Evolutionary conservation across 1,140 invertebrate genomes (phyloP), one percentile per base, ranked within the genome.

Genomic region (Eubasilissa regina): DNA sequence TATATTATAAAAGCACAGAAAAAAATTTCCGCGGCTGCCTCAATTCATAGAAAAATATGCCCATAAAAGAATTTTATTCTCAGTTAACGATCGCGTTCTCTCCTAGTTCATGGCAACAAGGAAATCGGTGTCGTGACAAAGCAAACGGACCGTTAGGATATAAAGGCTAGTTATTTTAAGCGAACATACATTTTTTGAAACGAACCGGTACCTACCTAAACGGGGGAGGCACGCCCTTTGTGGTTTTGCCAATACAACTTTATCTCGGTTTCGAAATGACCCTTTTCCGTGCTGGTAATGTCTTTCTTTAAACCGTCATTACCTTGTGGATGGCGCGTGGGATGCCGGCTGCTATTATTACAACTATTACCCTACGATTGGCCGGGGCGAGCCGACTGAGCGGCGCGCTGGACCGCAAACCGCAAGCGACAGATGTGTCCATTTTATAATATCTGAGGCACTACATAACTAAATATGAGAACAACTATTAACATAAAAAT

Each of bases 111-210:
- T 12, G 47, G 66, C 17, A 15, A 47, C 44, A 15, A 70, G 66
- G 48, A 70, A 70, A 70, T 70, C 66, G 66, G 45, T 70, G 9
- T 70, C 66, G 66, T 70, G 66, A 70, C 66, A 70, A 70, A 51
- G 66, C 66, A 70, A 70, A 48, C 66, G 66, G 66, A 70, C 66
- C 66, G 48, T 70, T 70, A 70, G 66, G 44, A 70, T 10, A 70
- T 44, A 70, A 64, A 48, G 44, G 66, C 45, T 48, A 21, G 43
- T 70, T 70, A 70, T 70, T 70, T 70, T 70, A 47, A 70, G 44
- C 44, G 48, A 48, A 51, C 66, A 12, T 48, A 70, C 58, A 13
- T 25, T 62, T 62, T 35, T 56, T 56, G 15, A 56, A 56, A 9
- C 17, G 25, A 21, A 25, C 58, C 25, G 12, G 58, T 35, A 35